A percentile compares a stretch with the other conserved stretches of the same genome.
These are phyloP conservation scores for Melanaphis sacchari DNA, from an alignment of 1,140 invertebrate genomes.

Conservation along the genomic window DNA sequence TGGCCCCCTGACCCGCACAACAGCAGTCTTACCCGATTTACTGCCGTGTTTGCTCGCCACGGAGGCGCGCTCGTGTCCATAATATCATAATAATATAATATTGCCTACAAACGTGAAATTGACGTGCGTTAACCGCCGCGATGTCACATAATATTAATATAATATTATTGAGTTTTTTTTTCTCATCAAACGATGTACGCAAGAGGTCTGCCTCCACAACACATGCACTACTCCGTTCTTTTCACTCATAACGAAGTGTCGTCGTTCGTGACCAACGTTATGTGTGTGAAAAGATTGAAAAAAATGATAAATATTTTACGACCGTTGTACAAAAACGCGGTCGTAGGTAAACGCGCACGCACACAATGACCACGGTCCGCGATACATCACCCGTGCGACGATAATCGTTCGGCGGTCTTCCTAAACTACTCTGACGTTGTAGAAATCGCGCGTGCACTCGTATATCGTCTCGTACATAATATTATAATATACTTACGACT, in stretches of 20 bases:
- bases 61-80: background rate
- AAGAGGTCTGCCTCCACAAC: background rate
- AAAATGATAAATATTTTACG: background rate
- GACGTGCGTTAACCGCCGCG: background rate
- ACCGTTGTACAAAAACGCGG: background rate
- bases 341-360: background rate
- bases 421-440: background rate
- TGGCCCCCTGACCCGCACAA: background rate
- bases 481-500: background rate
- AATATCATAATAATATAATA: background rate
- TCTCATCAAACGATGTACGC: background rate
- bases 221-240: background rate
- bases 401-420: background rate
- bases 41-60: background rate
- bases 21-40: conserved; percentile 16
- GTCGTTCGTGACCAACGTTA: background rate
- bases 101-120: conserved; percentile 36
- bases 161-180: no score
- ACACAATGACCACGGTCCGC: background rate
- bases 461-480: background rate
- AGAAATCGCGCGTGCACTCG: background rate
- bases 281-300: conserved; percentile 20
- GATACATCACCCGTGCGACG: background rate
- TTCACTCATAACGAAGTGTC: background rate
- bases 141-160: no score